A percentile compares a stretch with the other conserved stretches of the same genome.
Evolutionary conservation across 2,113 vertebrate genomes (phyloP).

Genomic region (Aptenodytes forsteri): DNA sequence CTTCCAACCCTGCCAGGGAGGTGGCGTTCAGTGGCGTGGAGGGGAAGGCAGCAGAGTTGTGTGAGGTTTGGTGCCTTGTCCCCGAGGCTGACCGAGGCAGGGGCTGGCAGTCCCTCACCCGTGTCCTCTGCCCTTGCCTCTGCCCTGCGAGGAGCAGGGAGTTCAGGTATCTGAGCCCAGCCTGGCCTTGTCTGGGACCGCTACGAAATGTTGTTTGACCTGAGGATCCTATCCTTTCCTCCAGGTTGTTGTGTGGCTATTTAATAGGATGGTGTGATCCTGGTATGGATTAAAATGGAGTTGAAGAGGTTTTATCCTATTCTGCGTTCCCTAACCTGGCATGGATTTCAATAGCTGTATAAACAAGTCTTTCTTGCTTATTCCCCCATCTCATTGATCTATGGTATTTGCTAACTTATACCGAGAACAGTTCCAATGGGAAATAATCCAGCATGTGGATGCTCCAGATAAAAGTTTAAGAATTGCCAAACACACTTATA

Average conservation of each 20-base stretch:
- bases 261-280: not conserved
- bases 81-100: not conserved
- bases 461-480: conserved; percentile 42
- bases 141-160: not conserved
- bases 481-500: conserved; percentile 13
- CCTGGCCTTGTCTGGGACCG: not conserved
- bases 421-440: not conserved
- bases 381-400: not conserved
- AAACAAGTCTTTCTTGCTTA: conserved; percentile 52
- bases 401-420: conserved; percentile 33
- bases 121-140: not conserved
- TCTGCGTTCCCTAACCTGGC: not conserved
- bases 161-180: not conserved
- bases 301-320: not conserved
- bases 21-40: fast-evolving
- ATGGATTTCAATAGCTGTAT: not conserved
- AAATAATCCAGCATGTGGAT: conserved; percentile 36
- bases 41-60: not conserved
- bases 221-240: not conserved
- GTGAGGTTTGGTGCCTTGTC: not conserved
- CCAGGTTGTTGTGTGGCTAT: not conserved
- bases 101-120: not conserved
- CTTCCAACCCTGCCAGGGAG: not conserved
- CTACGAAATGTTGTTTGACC: not conserved
- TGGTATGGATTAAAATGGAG: not conserved